A percentile compares a stretch with the other conserved stretches of the same genome.
These are phyloP conservation scores for Actinostola sp. DNA, from an alignment of 92 coral and sea anemone genomes.

Conservation along the genomic window DNA sequence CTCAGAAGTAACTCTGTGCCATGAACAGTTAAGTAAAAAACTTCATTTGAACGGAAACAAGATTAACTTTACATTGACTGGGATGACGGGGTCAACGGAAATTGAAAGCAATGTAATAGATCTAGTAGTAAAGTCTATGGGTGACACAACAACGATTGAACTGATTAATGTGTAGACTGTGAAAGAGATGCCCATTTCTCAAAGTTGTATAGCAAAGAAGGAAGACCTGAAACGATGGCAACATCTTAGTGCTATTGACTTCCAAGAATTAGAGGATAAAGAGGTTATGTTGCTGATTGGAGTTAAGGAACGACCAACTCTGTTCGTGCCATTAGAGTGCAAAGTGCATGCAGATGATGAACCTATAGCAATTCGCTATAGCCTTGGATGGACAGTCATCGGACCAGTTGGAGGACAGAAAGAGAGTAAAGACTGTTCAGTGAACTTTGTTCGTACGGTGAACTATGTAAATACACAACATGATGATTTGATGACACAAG, in stretches of 20 bases:
- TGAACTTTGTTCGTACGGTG: not conserved
- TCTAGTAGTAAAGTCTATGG: slow-evolving; percentile 56
- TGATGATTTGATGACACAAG: too few relatives aligned
- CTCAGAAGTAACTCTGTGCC: slow-evolving; percentile 70
- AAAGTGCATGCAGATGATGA: too few relatives aligned
- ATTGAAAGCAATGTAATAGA: slow-evolving; percentile 46
- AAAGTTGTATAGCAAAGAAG: slow-evolving; percentile 10
- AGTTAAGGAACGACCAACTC: too few relatives aligned
- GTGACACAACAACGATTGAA: slow-evolving; percentile 45
- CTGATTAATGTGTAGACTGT: slow-evolving; percentile 61
- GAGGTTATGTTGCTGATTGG: too few relatives aligned
- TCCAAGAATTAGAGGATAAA: too few relatives aligned
- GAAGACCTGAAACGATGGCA: slow-evolving; percentile 7
- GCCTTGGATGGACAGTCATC: too few relatives aligned
- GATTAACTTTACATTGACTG: slow-evolving; percentile 54
- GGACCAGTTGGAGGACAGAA: not conserved
- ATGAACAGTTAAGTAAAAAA: slow-evolving; percentile 39
- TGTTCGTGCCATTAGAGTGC: too few relatives aligned
- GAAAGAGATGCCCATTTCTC: slow-evolving; percentile 55
- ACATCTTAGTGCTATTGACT: too few relatives aligned
- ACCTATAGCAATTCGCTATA: too few relatives aligned
- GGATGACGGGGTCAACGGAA: slow-evolving; percentile 56
- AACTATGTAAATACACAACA: too few relatives aligned
- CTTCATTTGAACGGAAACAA: slow-evolving; percentile 49
- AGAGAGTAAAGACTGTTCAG: not conserved